Evolutionary conservation across 2,113 vertebrate species (phyloP), one percentile per base, ranked within the genome.

Genomic region (Microtus richardsoni): DNA sequence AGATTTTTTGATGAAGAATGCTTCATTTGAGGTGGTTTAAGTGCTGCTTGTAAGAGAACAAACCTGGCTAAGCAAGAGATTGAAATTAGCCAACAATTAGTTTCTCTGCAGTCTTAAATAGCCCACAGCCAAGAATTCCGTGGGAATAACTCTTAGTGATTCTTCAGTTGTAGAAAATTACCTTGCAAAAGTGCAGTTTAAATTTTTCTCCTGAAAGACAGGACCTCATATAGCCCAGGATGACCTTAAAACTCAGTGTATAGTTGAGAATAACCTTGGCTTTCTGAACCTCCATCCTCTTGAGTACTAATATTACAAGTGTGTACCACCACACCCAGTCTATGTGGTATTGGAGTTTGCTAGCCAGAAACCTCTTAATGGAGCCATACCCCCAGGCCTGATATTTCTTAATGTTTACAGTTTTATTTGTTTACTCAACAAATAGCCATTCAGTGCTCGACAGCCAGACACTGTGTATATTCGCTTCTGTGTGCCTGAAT

Each of bases 121-220:
- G 60, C 71, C 41, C 28, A 47, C 22, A 62, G n/a, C 52, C 26
- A 92, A 24, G 39, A 88, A 41, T 91, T 93, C 47, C 54, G 87
- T 92, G 54, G 1, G 89, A 83, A 36, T 88, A 96, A 89, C 54
- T 83, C 58, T 49, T 77, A 95, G 22, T 73, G 33, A 89, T 95
- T 19, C 36, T 95, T 95, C 94, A 66, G 2, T 96, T 80, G 36
- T 78, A 89, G 47, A 93, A 89, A 93, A 83, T 86, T 88, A 44
- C 5, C 16, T 41, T 96, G 84, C 79, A 94, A 94, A 93, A 87
- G 36, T 88, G 64, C 4, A 80, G 11, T n/a, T 86, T 47, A n/a
- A 26, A 41, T 30, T 44, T 64, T 86, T 14, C 62, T 30, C 83
- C 17, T 58, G 14, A 52, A 54, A 30, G n/a, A 58, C 36, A 41